These are phyloP conservation scores for Dugesia japonica DNA, from an alignment of 2,888 invertebrate genomes.

Conservation along the genomic window DNA sequence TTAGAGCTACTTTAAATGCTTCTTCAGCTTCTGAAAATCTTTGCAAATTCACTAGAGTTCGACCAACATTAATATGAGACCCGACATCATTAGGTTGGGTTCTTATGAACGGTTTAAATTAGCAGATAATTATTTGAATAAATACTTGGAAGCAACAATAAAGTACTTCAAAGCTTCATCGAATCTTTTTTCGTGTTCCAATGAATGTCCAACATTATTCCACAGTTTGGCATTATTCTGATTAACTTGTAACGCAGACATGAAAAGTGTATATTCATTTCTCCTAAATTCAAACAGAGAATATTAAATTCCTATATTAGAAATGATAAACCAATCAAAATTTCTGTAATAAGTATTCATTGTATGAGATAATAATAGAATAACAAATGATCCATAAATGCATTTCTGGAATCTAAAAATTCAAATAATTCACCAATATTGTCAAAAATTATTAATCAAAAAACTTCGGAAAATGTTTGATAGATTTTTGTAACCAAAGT, in stretches of 20 bases:
- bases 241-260: conserved; percentile 68
- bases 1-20: conserved; percentile 62
- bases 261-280: conserved; percentile 78
- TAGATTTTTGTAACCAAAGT: conserved; percentile 20
- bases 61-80: conserved; percentile 85
- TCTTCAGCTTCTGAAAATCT: conserved; percentile 73
- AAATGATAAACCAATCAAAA: conserved; percentile 21
- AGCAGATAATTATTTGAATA: neutral
- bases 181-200: conserved; percentile 61
- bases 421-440: neutral
- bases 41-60: conserved; percentile 78
- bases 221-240: conserved; percentile 80
- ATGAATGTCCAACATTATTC: conserved; percentile 86
- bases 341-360: conserved; percentile 26
- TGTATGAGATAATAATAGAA: conserved; percentile 21
- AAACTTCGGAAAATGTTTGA: conserved; percentile 13
- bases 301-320: neutral
- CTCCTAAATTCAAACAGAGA: conserved; percentile 52
- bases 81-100: conserved; percentile 89
- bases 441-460: neutral
- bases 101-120: conserved; percentile 42
- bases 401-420: conserved; percentile 20
- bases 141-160: conserved; percentile 64
- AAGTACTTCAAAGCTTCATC: conserved; percentile 72
- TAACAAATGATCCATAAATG: neutral